Base-by-base conservation (phyloP, 2,113 vertebrate species). In the Ranitomeya variabilis region DNA sequence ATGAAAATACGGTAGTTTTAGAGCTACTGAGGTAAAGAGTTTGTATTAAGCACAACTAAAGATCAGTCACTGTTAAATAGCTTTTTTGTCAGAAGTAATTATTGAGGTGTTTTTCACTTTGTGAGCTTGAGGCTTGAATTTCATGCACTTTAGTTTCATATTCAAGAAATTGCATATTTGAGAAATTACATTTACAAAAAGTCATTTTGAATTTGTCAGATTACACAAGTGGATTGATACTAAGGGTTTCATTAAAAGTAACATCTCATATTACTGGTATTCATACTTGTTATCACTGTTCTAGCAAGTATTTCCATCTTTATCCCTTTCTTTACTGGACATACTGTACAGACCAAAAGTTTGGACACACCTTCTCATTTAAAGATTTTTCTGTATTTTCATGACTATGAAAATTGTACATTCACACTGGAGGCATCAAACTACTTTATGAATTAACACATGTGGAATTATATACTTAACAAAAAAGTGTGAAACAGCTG, bases 31-130 rank as follows among this genome's bases (percentile, higher is more conserved):
- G 19, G 6, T 23, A 52, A 31, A 67, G 31, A 66, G 76, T 26
- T 26, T 57, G 18, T 69, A n/a, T 79, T 37, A 54, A 11, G 13
- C 23, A 77, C 23, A 86, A 52, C 14, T 18, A 31, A 60, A 66
- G 60, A 79, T 86, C 74, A 86, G 57, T 79, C 59, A 79, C 74
- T 78, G 74, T 66, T 66, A 86, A 78, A 76, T 45, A 45, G 26
- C 4, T 10, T 74, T 86, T 86, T 76, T 77, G 84, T 77, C 18
- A 62, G 23, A 76, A 86, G 59, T 64, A 86, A 64, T 77, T 86
- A 77, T 19, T 51, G 59, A 64, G 26, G 83, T 60, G 31, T 64
- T 86, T 54, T 86, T 77, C 54, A 59, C 64, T 26, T 78, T 60
- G 13, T 57, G 45, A n/a, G 59, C 59, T 64, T 74, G 8, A 60